Percentiles rank a stretch among this genome's conserved stretches.
These are phyloP conservation scores for Nestor notabilis DNA, from an alignment of 2,113 vertebrate genomes.

Conservation along the genomic window DNA sequence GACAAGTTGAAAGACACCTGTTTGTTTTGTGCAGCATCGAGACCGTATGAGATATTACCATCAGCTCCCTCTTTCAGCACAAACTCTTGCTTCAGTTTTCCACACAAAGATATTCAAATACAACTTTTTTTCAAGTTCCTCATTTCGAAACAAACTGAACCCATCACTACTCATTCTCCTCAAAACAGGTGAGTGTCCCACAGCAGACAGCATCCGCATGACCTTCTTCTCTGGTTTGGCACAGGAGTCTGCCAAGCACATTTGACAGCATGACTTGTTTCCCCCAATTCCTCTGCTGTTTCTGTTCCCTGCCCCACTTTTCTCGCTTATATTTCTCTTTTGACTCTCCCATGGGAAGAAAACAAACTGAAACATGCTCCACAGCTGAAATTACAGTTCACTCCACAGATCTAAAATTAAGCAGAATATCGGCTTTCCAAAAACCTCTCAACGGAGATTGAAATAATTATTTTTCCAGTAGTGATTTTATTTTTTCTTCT, in stretches of 20 bases:
- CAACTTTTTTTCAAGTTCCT: background rate
- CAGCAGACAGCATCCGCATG: background rate
- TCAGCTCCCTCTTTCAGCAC: background rate
- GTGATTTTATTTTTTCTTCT: background rate
- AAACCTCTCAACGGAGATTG: background rate
- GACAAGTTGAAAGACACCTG: background rate
- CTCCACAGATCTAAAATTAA: background rate
- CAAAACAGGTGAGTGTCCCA: background rate
- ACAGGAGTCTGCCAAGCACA: background rate
- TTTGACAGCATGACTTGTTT: background rate
- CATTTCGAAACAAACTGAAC: background rate
- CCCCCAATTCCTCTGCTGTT: background rate
- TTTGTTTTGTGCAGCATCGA: background rate
- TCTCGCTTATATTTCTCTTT: background rate
- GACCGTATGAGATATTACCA: background rate
- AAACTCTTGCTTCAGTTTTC: background rate
- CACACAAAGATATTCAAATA: background rate
- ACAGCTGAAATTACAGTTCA: background rate
- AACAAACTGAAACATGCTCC: background rate
- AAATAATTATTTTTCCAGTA: slow-evolving; percentile 27
- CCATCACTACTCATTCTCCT: background rate
- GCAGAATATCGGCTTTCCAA: background rate
- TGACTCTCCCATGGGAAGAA: background rate
- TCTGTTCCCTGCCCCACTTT: background rate
- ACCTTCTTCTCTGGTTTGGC: background rate